phyloP scores from a whole-genome alignment of 2,113 vertebrate genomes.

The Ictalurus furcatus region DNA sequence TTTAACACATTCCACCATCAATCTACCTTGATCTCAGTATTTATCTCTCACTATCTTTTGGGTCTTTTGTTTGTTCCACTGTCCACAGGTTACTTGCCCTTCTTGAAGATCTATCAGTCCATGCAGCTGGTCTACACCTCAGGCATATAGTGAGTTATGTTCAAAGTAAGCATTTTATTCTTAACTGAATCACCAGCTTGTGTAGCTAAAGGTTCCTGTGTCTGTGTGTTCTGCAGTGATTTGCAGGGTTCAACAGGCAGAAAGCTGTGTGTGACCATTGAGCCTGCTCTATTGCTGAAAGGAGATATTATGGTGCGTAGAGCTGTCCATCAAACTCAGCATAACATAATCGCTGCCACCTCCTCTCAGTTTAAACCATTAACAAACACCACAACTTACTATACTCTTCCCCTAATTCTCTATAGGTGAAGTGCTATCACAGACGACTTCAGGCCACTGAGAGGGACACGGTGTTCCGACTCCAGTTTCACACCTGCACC shows the following conservation, averaged over 20 bases:
- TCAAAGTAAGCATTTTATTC: not conserved
- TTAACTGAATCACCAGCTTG: not conserved
- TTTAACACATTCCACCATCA: slow-evolving; percentile 65
- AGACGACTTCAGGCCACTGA: slow-evolving; percentile 74
- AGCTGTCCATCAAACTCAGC: not conserved
- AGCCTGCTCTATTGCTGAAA: slow-evolving; percentile 88
- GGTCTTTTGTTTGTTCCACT: slow-evolving; percentile 14
- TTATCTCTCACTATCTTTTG: slow-evolving; percentile 18
- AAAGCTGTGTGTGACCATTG: slow-evolving; percentile 83
- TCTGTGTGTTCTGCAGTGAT: slow-evolving; percentile 65
- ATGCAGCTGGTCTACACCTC: slow-evolving; percentile 94
- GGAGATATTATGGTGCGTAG: slow-evolving; percentile 88
- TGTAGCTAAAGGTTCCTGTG: slow-evolving; percentile 25
- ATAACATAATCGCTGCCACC: not conserved
- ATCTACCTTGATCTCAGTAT: slow-evolving; percentile 29
- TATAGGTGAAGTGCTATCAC: slow-evolving; percentile 91
- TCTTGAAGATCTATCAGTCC: slow-evolving; percentile 93
- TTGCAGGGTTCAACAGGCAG: slow-evolving; percentile 74
- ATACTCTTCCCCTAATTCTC: slow-evolving; percentile 44
- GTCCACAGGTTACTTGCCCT: slow-evolving; percentile 82
- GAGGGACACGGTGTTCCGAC: slow-evolving; percentile 83
- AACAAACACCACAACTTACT: not conserved
- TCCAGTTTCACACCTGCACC: slow-evolving; percentile 92
- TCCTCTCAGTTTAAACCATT: not conserved
- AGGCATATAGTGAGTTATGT: slow-evolving; percentile 86